Conservation (phyloP, 2,113 vertebrate genomes). For the Chaetodon trifascialis region DNA sequence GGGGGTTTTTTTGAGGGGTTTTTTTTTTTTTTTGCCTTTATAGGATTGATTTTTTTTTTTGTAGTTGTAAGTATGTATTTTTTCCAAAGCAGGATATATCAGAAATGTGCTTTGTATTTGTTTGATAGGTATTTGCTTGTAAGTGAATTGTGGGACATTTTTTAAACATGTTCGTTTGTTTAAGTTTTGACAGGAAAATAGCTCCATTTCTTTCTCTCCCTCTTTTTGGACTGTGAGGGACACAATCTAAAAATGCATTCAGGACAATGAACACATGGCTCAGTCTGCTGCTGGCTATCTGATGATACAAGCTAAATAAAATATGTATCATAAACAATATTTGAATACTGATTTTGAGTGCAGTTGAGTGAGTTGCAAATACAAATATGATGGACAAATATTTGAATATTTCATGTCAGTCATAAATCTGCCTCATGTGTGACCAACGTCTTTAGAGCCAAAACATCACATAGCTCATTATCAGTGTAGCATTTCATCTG, state of each 20-base stretch:
- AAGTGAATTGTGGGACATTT: no score
- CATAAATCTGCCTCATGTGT: neutral
- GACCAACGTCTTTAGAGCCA: neutral
- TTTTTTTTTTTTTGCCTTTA: no score
- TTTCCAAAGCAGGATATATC: no score
- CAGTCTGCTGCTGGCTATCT: neutral
- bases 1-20: no score
- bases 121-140: no score
- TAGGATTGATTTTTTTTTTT: no score
- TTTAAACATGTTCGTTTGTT: no score
- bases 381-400: neutral
- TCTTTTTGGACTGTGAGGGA: neutral
- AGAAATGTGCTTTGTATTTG: no score
- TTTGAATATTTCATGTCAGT: neutral
- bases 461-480: neutral
- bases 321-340: neutral
- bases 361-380: no score
- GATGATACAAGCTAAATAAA: neutral
- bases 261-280: neutral
- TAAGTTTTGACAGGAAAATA: no score
- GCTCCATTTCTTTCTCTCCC: neutral
- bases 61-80: no score
- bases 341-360: neutral
- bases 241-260: neutral
- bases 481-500: neutral